Base-by-base conservation (phyloP, 1,140 invertebrate genomes). In the Maniola jurtina region DNA sequence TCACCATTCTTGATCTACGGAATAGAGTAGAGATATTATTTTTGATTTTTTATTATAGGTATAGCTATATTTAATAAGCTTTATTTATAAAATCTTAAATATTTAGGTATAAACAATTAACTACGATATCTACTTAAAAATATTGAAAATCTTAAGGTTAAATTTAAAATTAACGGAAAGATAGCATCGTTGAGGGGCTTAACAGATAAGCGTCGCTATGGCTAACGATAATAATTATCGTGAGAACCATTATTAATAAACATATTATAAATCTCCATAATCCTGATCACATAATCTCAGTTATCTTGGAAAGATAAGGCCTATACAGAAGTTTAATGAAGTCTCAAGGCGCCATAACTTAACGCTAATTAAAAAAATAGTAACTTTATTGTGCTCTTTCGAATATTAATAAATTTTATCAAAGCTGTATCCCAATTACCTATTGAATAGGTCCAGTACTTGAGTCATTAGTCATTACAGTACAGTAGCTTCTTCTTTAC, bases 261-360 rank as follows among this genome's bases (percentile, higher is more conserved):
- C 50, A 45, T 47, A 71, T 67, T 71, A 63, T 66, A 66, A 66
- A 61, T 69, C 55, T 47, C 64, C 61, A 56, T 66, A 70, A 64
- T 71, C 59, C 66, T 61, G 64, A 71, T 75, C 61, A 61, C 61
- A 68, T 71, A 64, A 76, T 70, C 74, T 70, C 54, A 70, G 70
- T 47, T 76, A 78, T 77, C 70, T 61, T 58, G 72, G 79, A 81
- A 73, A 79, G 81, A 83, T 86, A 83, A 77, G 70, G 36, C 16
- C 33, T 55, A 34, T 54, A 11, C 1, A 34, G 10, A 54, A 55
- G 33, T 55, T 55, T 55, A 55, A 34, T 55, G 13, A 34, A 34
- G 33, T 34, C 33, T 34, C 8, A 8, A 50, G 10, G 16, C 10
- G 52, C 16, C 52, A 11, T 55, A 8, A 25, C 25, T 34, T 13